Conservation (phyloP, 64 coral and sea anemone genomes). For the Pachyseris speciosa region DNA sequence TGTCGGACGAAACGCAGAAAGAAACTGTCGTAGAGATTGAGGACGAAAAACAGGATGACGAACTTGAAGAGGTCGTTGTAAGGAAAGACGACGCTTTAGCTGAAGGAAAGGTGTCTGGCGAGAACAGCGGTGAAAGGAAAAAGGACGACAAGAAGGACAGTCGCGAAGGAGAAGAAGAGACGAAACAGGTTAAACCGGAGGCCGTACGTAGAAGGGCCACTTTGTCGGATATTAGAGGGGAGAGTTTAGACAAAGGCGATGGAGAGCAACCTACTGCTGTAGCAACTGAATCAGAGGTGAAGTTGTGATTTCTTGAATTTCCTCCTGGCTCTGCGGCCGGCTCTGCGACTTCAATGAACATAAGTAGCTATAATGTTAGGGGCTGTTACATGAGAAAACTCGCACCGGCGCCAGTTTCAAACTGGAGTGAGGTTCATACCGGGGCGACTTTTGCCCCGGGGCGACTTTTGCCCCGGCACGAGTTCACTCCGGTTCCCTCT, state of each 20-base stretch:
- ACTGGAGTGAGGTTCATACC: too few relatives aligned
- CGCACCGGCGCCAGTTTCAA: too few relatives aligned
- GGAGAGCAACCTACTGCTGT: not conserved
- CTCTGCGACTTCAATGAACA: too few relatives aligned
- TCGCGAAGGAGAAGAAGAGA: slow-evolving; percentile 28
- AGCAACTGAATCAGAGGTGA: slow-evolving; percentile 5
- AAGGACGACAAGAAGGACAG: slow-evolving; percentile 54
- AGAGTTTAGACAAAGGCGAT: slow-evolving; percentile 46
- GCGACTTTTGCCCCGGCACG: too few relatives aligned
- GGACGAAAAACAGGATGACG: not conserved
- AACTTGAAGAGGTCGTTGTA: slow-evolving; percentile 25
- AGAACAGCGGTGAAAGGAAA: slow-evolving; percentile 27
- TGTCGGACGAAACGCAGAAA: not conserved
- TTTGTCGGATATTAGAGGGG: slow-evolving; percentile 60
- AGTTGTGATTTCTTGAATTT: too few relatives aligned
- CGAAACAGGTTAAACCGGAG: not conserved
- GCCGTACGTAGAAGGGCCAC: slow-evolving; percentile 58
- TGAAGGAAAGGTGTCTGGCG: not conserved
- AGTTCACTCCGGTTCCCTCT: too few relatives aligned
- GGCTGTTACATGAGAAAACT: too few relatives aligned
- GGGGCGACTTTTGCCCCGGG: too few relatives aligned
- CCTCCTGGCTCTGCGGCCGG: too few relatives aligned
- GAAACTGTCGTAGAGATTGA: slow-evolving; percentile 30
- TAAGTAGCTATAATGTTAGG: too few relatives aligned
- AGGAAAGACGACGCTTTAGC: not conserved